phyloP scores from a whole-genome alignment of 2,113 vertebrate genomes.

The Python bivittatus region DNA sequence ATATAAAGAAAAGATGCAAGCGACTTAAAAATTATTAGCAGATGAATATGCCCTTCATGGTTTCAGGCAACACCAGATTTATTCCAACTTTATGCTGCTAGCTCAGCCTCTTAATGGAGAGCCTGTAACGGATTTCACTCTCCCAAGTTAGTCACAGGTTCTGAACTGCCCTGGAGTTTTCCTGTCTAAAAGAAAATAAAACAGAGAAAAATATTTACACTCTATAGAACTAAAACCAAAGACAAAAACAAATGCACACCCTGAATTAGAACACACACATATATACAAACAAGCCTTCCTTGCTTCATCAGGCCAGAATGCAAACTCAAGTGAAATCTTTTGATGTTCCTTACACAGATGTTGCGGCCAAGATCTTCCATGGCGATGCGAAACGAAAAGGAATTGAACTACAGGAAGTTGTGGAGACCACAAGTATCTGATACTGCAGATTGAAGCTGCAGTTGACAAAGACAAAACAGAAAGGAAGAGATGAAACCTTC shows the following conservation, averaged over 20 bases:
- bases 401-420: slow-evolving; percentile 76
- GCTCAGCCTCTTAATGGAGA: slow-evolving; percentile 34
- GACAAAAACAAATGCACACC: slow-evolving; percentile 58
- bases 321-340: slow-evolving; percentile 74
- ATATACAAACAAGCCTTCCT: slow-evolving; percentile 65
- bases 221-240: slow-evolving; percentile 46
- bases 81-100: slow-evolving; percentile 36
- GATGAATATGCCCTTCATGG: slow-evolving; percentile 23
- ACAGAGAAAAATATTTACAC: not conserved
- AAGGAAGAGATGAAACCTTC: slow-evolving; percentile 28
- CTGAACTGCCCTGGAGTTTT: slow-evolving; percentile 10
- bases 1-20: not conserved
- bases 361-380: slow-evolving; percentile 78
- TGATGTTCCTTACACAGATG: slow-evolving; percentile 79
- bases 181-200: slow-evolving; percentile 15
- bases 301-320: slow-evolving; percentile 74
- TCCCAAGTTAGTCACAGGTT: slow-evolving; percentile 38
- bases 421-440: slow-evolving; percentile 78
- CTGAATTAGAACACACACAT: slow-evolving; percentile 48
- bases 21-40: slow-evolving; percentile 16
- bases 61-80: slow-evolving; percentile 15
- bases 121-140: not conserved
- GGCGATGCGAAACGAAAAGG: slow-evolving; percentile 77
- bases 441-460: slow-evolving; percentile 55
- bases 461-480: slow-evolving; percentile 25